phyloP scores from a whole-genome alignment of 64 coral and sea anemone genomes.

The Stichodactyla mertensii region DNA sequence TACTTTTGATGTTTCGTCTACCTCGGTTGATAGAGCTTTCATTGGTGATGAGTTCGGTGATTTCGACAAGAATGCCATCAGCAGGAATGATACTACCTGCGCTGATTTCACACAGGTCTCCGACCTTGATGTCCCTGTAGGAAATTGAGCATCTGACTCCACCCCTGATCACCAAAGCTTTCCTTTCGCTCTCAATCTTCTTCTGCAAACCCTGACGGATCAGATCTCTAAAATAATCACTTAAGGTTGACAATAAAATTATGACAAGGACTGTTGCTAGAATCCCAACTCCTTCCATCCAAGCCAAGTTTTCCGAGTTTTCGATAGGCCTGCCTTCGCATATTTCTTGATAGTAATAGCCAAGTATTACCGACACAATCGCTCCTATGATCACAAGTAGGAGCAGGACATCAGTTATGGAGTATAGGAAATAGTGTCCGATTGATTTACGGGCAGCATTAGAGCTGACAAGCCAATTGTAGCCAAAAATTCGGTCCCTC shows the following conservation, averaged over 20 bases:
- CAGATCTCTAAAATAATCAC: constrained; percentile 62
- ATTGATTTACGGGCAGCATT: constrained; percentile 36
- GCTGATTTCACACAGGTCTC: constrained; percentile 61
- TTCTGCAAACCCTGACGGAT: constrained; percentile 54
- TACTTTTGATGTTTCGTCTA: constrained; percentile 28
- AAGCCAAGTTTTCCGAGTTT: constrained; percentile 41
- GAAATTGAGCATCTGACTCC: constrained; percentile 41
- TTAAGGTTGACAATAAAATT: constrained; percentile 51
- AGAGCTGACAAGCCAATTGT: constrained; percentile 14
- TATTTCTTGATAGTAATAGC: constrained; percentile 46
- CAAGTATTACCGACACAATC: constrained; percentile 42
- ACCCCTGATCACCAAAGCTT: constrained; percentile 54
- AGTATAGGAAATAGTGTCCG: constrained; percentile 44
- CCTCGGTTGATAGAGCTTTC: constrained; percentile 27
- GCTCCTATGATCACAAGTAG: constrained; percentile 52
- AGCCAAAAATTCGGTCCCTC: constrained; percentile 37
- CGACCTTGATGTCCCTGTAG: constrained; percentile 60
- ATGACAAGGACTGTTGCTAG: constrained; percentile 67
- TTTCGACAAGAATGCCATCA: constrained; percentile 63
- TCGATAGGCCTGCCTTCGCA: constrained; percentile 33
- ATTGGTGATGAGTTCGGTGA: constrained; percentile 64
- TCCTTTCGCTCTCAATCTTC: constrained; percentile 49
- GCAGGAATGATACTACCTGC: constrained; percentile 71
- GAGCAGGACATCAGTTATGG: constrained; percentile 52
- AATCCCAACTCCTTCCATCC: constrained; percentile 75